Conservation (phyloP, 1,140 invertebrate species). For the Euura lappo region DNA sequence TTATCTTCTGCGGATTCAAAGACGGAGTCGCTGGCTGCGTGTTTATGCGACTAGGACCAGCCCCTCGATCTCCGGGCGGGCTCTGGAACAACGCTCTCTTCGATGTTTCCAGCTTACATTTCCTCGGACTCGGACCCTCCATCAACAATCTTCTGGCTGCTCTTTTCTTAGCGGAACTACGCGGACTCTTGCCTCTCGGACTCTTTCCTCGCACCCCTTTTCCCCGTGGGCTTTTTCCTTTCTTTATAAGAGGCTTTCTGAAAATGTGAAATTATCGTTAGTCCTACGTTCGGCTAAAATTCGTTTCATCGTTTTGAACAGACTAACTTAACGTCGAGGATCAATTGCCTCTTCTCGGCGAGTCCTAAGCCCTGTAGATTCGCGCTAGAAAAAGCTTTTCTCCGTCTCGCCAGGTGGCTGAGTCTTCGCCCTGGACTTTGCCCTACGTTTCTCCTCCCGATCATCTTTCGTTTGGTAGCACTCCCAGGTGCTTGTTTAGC, state of each 20-base stretch:
- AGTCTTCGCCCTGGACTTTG: constrained; percentile 72
- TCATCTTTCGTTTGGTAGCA: constrained; percentile 62
- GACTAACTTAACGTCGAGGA: constrained; percentile 49
- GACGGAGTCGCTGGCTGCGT: constrained; percentile 11
- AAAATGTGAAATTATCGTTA: not conserved
- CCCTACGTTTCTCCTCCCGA: constrained; percentile 60
- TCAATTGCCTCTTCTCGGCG: constrained; percentile 47
- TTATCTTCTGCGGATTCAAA: constrained; percentile 56
- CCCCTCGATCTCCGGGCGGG: constrained; percentile 52
- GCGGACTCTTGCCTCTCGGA: constrained; percentile 49
- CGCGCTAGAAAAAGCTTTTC: constrained; percentile 69
- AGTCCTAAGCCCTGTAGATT: constrained; percentile 52
- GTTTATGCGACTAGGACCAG: constrained; percentile 47
- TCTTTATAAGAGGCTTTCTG: constrained; percentile 44
- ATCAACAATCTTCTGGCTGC: constrained; percentile 38
- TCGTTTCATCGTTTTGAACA: not conserved
- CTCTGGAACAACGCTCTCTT: constrained; percentile 72
- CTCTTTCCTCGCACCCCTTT: constrained; percentile 50
- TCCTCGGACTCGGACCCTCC: constrained; percentile 46
- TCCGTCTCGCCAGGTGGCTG: constrained; percentile 69
- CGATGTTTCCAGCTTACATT: constrained; percentile 56
- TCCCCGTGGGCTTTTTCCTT: constrained; percentile 29
- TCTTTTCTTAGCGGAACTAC: constrained; percentile 53
- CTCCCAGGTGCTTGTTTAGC: constrained; percentile 61
- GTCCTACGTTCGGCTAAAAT: not conserved